Conservation (phyloP, 2,797 vertebrate genomes). For the Myotis myotis region DNA sequence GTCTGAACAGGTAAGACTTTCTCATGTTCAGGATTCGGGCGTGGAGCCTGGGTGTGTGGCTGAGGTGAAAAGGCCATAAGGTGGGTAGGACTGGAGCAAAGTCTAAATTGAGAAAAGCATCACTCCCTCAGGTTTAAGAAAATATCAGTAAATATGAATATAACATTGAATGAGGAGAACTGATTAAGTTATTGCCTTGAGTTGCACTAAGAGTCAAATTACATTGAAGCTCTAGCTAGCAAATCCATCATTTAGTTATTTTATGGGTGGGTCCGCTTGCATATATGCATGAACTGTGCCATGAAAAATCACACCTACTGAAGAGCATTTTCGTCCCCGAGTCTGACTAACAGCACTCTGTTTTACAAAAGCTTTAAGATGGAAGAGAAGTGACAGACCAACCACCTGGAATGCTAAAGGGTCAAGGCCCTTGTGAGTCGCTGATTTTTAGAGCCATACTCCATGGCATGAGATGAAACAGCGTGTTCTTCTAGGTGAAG, state of each 20-base stretch:
- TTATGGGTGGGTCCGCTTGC: background rate
- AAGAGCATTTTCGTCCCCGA: background rate
- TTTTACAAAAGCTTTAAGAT: constrained; percentile 10
- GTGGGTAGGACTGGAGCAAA: background rate
- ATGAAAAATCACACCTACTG: background rate
- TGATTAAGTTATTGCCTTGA: background rate
- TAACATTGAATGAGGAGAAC: background rate
- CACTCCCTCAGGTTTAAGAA: background rate
- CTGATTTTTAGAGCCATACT: background rate
- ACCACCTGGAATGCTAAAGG: background rate
- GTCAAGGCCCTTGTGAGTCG: background rate
- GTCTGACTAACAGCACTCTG: background rate
- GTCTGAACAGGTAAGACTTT: background rate
- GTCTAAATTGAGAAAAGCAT: background rate
- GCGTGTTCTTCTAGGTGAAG: background rate
- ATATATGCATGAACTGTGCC: background rate
- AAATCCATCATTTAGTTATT: background rate
- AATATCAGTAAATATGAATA: background rate
- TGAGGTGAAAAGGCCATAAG: background rate
- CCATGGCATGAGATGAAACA: background rate
- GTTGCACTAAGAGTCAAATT: background rate
- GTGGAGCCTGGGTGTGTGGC: fast-evolving
- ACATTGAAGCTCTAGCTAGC: background rate
- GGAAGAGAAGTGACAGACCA: background rate
- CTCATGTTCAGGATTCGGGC: fast-evolving